These are phyloP conservation scores for Brachyhypopomus occidentalis DNA, from an alignment of 2,113 vertebrate species.

Conservation along the genomic window DNA sequence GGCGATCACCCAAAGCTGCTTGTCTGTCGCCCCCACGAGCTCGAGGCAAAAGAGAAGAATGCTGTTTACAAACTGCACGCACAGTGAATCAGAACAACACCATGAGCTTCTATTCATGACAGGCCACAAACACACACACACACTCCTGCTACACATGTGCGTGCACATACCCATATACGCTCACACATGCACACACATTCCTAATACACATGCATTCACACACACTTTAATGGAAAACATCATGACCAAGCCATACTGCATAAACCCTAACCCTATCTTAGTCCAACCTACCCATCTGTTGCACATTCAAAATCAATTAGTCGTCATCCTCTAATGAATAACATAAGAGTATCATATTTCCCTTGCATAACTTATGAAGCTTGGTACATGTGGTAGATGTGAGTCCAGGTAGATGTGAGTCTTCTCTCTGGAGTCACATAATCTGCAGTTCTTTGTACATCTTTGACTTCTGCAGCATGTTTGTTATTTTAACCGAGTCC, in stretches of 20 bases:
- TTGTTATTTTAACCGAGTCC: constrained; percentile 24
- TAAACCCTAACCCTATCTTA: background rate
- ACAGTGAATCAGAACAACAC: constrained; percentile 53
- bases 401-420: constrained; percentile 1
- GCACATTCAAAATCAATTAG: constrained; percentile 35
- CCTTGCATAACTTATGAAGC: constrained; percentile 3
- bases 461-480: no score
- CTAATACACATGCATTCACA: constrained; percentile 53
- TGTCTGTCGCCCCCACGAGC: constrained; percentile 29
- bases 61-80: constrained; percentile 57
- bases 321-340: constrained; percentile 23
- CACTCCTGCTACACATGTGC: constrained; percentile 25
- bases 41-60: constrained; percentile 20
- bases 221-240: constrained; percentile 52
- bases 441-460: constrained; percentile 27
- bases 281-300: constrained; percentile 2
- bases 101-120: constrained; percentile 28
- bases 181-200: constrained; percentile 49
- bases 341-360: constrained; percentile 18
- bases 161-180: constrained; percentile 17
- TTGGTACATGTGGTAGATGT: background rate
- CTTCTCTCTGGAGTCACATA: constrained; percentile 31
- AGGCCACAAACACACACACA: constrained; percentile 45
- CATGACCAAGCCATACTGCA: constrained; percentile 30
- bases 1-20: constrained; percentile 30